Evolutionary conservation across 2,113 vertebrate species (phyloP).

Genomic region (Phrynocephalus versicolor): DNA sequence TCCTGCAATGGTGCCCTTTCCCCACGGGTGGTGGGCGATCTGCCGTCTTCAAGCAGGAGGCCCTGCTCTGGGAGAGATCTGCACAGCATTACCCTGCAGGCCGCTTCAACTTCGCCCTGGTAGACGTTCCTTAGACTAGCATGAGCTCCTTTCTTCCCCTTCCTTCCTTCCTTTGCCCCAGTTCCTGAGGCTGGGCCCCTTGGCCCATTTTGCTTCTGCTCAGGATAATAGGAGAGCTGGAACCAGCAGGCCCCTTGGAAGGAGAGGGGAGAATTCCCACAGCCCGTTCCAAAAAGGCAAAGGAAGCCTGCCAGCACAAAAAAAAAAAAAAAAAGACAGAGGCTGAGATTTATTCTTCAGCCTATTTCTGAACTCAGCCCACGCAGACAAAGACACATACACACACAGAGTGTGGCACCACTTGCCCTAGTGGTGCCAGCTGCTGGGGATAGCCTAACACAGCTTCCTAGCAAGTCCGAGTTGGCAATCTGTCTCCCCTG

Average conservation of each 20-base stretch:
- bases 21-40: too few species aligned
- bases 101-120: neutral
- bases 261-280: neutral
- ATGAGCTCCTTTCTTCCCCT: neutral
- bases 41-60: neutral
- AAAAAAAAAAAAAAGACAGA: too few species aligned
- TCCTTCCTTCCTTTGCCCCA: neutral
- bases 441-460: too few species aligned
- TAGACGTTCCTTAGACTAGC: neutral
- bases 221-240: neutral
- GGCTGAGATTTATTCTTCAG: too few species aligned
- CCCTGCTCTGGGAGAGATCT: neutral
- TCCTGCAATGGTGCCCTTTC: neutral
- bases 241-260: neutral
- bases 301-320: too few species aligned
- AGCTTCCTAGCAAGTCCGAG: too few species aligned
- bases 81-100: neutral
- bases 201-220: neutral
- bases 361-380: too few species aligned
- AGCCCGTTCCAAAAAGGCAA: neutral
- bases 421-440: too few species aligned
- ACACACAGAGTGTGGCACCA: too few species aligned
- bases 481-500: too few species aligned
- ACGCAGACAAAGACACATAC: too few species aligned
- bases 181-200: neutral